Evolutionary conservation across 2,888 invertebrate species (phyloP), one percentile per base, ranked within the genome.

Genomic region (Himalopsyche anomala): DNA sequence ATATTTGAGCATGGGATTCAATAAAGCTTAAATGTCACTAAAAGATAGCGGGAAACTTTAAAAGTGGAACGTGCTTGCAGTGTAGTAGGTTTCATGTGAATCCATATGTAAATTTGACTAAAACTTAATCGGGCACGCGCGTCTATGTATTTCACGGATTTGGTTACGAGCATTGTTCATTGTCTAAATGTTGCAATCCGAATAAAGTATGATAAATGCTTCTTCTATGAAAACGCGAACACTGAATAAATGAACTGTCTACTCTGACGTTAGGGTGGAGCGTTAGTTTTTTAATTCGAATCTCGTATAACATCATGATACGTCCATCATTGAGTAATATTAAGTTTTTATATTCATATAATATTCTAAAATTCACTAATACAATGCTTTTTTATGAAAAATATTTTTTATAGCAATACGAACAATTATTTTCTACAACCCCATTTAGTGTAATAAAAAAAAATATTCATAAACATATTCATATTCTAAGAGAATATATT

Each of bases 71-170:
- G 84, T 84, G 84, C 81, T 28, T 62, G 42, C 62, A 81, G 81
- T 36, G 38, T 6, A 36, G 69, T 51, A 51, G 51, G n/a, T 36
- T 81, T 56, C 51, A 36, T 38, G 51, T 82, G 82, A 55, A 62
- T 84, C 84, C 84, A 84, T 81, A 84, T 84, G 84, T 81, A 84
- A 84, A 84, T 84, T 81, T 81, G 55, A 84, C 38, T 54, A 55
- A 55, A 54, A 84, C 80, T 80, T 84, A 84, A 84, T 84, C 84
- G 84, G 80, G 80, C 84, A 84, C 84, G 84, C 80, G 45, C 80
- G 45, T 51, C 45, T 69, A 74, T 74, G 74, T 80, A 80, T 51
- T 80, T 80, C 80, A 80, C 45, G 80, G 45, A 80, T 80, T 80
- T 80, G 42, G 19, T 17, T 80, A 51, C 42, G 80, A 80, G 42